phyloP scores from a whole-genome alignment of 2,888 invertebrate species.

The Lithophane leautieri region DNA sequence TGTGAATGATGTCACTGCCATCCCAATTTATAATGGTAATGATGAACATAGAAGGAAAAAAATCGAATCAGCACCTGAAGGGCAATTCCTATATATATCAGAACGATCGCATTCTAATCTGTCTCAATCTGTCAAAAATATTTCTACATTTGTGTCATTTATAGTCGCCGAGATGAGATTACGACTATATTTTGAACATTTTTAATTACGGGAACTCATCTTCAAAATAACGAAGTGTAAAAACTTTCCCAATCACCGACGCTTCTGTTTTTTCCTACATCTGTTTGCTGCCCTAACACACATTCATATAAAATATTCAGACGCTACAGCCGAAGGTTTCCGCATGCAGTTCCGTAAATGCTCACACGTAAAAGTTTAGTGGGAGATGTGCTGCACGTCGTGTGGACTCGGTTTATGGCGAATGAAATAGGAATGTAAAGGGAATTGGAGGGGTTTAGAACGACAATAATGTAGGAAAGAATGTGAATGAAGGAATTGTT shows the following conservation, averaged over 20 bases:
- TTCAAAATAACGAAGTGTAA: background rate
- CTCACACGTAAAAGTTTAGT: slow-evolving; percentile 60
- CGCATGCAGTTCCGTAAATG: slow-evolving; percentile 53
- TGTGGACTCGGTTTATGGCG: slow-evolving; percentile 51
- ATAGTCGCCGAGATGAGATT: background rate
- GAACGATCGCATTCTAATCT: too few relatives aligned
- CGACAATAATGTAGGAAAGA: slow-evolving; percentile 30
- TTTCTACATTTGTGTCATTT: background rate
- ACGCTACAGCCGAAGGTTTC: slow-evolving; percentile 25
- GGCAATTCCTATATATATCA: too few relatives aligned
- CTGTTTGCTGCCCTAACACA: slow-evolving; percentile 23
- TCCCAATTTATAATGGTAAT: background rate
- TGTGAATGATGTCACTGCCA: background rate
- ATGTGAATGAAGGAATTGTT: slow-evolving; percentile 32
- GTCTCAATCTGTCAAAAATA: background rate
- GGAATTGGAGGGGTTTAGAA: slow-evolving; percentile 23
- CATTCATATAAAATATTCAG: slow-evolving; percentile 54
- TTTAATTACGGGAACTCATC: background rate
- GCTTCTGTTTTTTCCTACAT: background rate
- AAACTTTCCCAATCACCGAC: slow-evolving; percentile 7
- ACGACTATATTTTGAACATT: background rate
- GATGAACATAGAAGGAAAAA: background rate
- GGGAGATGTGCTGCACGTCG: slow-evolving; percentile 53
- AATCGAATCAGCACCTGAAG: background rate
- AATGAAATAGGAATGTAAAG: slow-evolving; percentile 55